Evolutionary conservation across 2,113 vertebrate genomes (phyloP), one percentile per base, ranked within the genome.

Genomic region (Sinocyclocheilus anophthalmus): DNA sequence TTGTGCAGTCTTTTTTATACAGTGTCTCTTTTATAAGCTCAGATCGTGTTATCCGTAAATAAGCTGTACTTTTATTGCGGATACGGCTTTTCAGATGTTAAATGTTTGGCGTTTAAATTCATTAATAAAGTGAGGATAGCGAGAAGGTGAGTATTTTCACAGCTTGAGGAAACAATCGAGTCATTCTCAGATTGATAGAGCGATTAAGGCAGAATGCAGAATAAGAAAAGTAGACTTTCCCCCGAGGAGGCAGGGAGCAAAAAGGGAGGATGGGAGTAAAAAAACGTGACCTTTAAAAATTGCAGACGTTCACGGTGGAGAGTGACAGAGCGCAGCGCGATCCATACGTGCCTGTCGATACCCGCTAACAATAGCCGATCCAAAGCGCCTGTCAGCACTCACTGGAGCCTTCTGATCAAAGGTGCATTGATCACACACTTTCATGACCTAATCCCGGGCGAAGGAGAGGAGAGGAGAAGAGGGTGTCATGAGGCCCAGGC

Each of bases 331-430:
- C 85, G 89, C 90, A 92, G 94, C 73, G 4, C 85, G 93, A 94
- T 96, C 96, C 93, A 95, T 96, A 96, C 91, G 84, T 91, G 87
- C 90, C 92, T 96, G 96, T 97, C 96, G 93, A 96, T 97, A 94
- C 85, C 91, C 92, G 89, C 95, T 95, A 94, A 94, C 95, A 94
- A 93, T 94, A 93, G 93, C 90, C 91, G 92, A 94, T 93, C 94
- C 93, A 92, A 94, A 95, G 92, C 87, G 91, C 93, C 94, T 96
- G 96, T 96, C 96, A 95, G 95, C 93, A 92, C 92, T 94, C 93
- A 87, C 86, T 84, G 91, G 93, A 90, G 91, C 89, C 89, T 82
- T 76, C 92, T 95, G 95, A 96, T 96, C 95, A 96, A 92, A 96
- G 94, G 91, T 89, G 79, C 92, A 95, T 95, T 91, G 95, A 95